Conservation (phyloP, 1,140 invertebrate genomes). For the Triops cancriformis region DNA sequence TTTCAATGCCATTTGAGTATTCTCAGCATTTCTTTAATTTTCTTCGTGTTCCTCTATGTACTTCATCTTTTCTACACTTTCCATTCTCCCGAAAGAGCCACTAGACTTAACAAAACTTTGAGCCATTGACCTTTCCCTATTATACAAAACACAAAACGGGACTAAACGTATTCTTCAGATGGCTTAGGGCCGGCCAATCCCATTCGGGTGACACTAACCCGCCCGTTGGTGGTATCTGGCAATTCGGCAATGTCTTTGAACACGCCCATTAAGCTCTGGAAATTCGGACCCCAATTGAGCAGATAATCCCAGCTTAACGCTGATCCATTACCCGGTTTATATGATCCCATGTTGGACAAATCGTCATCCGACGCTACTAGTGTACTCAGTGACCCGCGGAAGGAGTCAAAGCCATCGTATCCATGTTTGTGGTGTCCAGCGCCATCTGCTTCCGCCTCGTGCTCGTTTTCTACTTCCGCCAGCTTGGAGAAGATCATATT, state of each 20-base stretch:
- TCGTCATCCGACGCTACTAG: constrained; percentile 87
- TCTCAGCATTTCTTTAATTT: too few relatives aligned
- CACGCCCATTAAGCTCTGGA: constrained; percentile 86
- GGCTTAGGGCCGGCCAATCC: constrained; percentile 22
- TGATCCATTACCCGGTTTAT: constrained; percentile 64
- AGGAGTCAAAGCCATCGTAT: constrained; percentile 86
- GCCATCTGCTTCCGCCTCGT: constrained; percentile 42
- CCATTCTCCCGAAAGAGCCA: neutral
- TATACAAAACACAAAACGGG: neutral
- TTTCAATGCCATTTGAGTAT: too few relatives aligned
- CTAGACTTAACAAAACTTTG: neutral
- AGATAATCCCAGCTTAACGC: constrained; percentile 86
- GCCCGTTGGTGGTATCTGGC: constrained; percentile 63
- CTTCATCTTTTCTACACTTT: neutral
- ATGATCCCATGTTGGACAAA: constrained; percentile 53
- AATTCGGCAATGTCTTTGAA: constrained; percentile 93
- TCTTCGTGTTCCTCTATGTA: too few relatives aligned
- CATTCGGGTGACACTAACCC: constrained; percentile 32
- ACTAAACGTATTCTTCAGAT: constrained; percentile 26
- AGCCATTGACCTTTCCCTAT: neutral
- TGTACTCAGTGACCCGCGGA: constrained; percentile 83
- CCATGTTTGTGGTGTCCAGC: constrained; percentile 35
- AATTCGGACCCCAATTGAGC: constrained; percentile 91
- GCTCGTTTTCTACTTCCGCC: constrained; percentile 45
- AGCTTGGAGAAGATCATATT: constrained; percentile 62